A percentile compares a stretch with the other conserved stretches of the same genome.
Evolutionary conservation across 2,797 vertebrate species (phyloP).

Genomic region (Leptatherina wallacei): DNA sequence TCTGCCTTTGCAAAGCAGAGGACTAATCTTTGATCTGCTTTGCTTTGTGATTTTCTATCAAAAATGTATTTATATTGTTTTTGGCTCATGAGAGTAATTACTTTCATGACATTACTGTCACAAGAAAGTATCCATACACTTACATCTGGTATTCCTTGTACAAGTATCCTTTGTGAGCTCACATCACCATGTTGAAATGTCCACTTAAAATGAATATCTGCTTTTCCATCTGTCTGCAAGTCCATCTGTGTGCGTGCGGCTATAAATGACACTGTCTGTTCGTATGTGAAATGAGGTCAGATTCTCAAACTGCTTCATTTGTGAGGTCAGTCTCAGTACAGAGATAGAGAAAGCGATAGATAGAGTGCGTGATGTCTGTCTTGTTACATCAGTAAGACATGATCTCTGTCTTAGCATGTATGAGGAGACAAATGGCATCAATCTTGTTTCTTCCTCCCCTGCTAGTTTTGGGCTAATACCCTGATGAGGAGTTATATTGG

Average conservation of each 20-base stretch:
- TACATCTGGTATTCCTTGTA: too few species aligned
- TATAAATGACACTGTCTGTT: conserved; percentile 52
- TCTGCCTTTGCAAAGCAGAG: conserved; percentile 57
- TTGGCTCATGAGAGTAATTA: background rate
- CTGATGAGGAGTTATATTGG: conserved; percentile 44
- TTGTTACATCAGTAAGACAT: conserved; percentile 49
- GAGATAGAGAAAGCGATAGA: conserved; percentile 5
- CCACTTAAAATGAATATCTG: conserved; percentile 35
- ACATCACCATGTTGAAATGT: conserved; percentile 37
- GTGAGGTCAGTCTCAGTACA: conserved; percentile 16
- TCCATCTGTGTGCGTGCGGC: conserved; percentile 57
- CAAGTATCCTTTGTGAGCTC: conserved; percentile 9
- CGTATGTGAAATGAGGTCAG: conserved; percentile 60
- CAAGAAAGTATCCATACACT: background rate
- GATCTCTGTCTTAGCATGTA: conserved; percentile 55
- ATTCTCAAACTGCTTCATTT: conserved; percentile 38
- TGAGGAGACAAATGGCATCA: conserved; percentile 56
- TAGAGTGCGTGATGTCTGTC: conserved; percentile 39
- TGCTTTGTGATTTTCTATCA: conserved; percentile 24
- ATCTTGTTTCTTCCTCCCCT: conserved; percentile 41
- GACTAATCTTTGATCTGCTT: conserved; percentile 25
- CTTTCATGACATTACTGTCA: background rate
- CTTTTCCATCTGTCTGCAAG: conserved; percentile 55
- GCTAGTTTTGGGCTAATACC: conserved; percentile 36
- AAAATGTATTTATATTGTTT: conserved; percentile 5